Evolutionary conservation across 2,888 invertebrate species (phyloP).

Genomic region (Tuta absoluta): DNA sequence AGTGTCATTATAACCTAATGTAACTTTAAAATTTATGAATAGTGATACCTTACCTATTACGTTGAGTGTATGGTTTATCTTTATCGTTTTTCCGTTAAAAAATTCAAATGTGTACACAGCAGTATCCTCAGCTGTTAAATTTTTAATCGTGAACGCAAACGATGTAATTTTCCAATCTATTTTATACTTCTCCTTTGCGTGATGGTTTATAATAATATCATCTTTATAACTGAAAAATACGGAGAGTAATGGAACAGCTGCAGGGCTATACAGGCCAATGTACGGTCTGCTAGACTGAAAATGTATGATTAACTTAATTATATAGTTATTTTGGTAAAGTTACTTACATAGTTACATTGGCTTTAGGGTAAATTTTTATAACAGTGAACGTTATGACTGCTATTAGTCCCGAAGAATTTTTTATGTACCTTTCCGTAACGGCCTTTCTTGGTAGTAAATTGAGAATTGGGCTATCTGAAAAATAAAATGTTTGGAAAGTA

Average conservation of each 20-base stretch:
- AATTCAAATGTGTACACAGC: conserved; percentile 61
- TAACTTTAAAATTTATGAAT: too few relatives aligned
- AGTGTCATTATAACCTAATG: too few relatives aligned
- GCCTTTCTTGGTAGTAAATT: not conserved
- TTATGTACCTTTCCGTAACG: not conserved
- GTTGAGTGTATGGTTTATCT: conserved; percentile 36
- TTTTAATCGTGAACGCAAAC: conserved; percentile 10
- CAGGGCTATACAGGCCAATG: too few relatives aligned
- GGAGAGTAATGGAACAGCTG: too few relatives aligned
- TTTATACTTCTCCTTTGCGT: not conserved
- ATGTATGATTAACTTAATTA: too few relatives aligned
- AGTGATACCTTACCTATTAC: not conserved
- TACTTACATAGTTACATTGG: conserved; percentile 52
- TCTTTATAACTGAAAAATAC: not conserved
- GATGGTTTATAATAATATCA: not conserved
- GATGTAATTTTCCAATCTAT: not conserved
- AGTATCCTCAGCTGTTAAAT: conserved; percentile 45
- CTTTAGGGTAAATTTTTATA: conserved; percentile 46
- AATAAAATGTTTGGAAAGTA: not conserved
- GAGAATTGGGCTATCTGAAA: not conserved
- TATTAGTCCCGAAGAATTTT: not conserved
- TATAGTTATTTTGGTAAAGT: not conserved
- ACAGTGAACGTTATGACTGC: conserved; percentile 21
- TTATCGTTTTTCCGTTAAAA: conserved; percentile 44
- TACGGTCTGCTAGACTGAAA: too few relatives aligned